Evolutionary conservation across 2,888 invertebrate species (phyloP).

Genomic region (Nemoura dubitans): DNA sequence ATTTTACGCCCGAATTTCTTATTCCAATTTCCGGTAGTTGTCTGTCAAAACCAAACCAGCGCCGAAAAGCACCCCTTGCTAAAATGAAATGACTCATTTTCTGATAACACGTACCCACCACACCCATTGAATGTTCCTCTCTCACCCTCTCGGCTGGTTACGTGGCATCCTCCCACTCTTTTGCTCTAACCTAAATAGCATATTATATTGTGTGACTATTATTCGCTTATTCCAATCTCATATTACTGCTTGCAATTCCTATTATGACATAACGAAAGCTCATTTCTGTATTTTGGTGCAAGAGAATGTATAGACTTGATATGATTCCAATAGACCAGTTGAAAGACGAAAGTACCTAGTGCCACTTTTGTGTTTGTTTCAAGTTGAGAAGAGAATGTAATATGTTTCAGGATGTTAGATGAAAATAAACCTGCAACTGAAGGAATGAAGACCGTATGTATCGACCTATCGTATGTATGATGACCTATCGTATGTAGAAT

Average conservation of each 20-base stretch:
- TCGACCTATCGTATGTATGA: no score
- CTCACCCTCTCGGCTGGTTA: background rate
- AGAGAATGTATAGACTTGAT: background rate
- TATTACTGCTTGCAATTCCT: slow-evolving; percentile 47
- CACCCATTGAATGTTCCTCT: background rate
- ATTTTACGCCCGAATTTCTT: slow-evolving; percentile 53
- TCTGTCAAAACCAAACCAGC: slow-evolving; percentile 50
- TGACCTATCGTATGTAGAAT: no score
- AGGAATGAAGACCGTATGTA: no score
- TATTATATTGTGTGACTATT: slow-evolving; percentile 50
- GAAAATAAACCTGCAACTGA: no score
- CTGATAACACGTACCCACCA: slow-evolving; percentile 49
- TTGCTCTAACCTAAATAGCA: slow-evolving; percentile 46
- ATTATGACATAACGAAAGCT: slow-evolving; percentile 48
- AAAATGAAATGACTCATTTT: slow-evolving; percentile 52
- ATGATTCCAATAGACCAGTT: background rate
- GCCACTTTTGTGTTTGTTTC: no score
- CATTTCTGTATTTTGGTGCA: slow-evolving; percentile 35
- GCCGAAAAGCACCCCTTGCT: slow-evolving; percentile 39
- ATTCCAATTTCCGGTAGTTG: slow-evolving; percentile 53
- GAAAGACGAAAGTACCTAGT: no score
- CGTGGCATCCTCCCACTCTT: slow-evolving; percentile 30
- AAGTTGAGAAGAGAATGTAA: no score
- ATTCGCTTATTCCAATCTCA: slow-evolving; percentile 50
- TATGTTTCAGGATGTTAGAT: no score